Evolutionary conservation across 2,888 invertebrate genomes (phyloP).

Genomic region (Metellina segmentata): DNA sequence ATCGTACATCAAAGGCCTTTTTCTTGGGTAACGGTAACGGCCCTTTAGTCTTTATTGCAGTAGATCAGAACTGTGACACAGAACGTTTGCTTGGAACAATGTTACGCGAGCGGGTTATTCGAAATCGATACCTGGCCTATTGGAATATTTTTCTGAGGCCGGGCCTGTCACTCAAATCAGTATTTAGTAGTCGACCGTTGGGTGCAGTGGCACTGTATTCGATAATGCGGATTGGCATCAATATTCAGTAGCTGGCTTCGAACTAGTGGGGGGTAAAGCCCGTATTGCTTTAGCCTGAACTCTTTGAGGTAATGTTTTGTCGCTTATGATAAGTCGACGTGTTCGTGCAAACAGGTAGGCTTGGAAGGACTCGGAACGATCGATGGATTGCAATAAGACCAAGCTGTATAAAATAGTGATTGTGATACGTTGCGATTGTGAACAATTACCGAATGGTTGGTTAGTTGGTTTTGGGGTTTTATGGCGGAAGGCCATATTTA

Average conservation of each 20-base stretch:
- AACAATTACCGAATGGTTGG: background rate
- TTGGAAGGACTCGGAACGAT: background rate
- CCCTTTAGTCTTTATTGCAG: constrained; percentile 54
- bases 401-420: background rate
- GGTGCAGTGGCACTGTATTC: background rate
- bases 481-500: too few relatives aligned
- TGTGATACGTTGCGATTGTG: background rate
- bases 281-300: background rate
- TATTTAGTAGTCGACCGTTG: constrained; percentile 27
- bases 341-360: background rate
- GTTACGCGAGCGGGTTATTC: constrained; percentile 31
- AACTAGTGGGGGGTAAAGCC: background rate
- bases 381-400: background rate
- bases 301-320: background rate
- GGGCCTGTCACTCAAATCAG: constrained; percentile 31
- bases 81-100: constrained; percentile 35
- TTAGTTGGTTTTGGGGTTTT: too few relatives aligned
- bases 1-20: constrained; percentile 65
- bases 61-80: constrained; percentile 30
- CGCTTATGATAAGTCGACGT: background rate
- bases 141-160: background rate
- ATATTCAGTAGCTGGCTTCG: constrained; percentile 5
- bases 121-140: constrained; percentile 32
- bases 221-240: constrained; percentile 20
- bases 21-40: constrained; percentile 47